Evolutionary conservation across 2,888 invertebrate genomes (phyloP).

Genomic region (Dryadula phaetusa): DNA sequence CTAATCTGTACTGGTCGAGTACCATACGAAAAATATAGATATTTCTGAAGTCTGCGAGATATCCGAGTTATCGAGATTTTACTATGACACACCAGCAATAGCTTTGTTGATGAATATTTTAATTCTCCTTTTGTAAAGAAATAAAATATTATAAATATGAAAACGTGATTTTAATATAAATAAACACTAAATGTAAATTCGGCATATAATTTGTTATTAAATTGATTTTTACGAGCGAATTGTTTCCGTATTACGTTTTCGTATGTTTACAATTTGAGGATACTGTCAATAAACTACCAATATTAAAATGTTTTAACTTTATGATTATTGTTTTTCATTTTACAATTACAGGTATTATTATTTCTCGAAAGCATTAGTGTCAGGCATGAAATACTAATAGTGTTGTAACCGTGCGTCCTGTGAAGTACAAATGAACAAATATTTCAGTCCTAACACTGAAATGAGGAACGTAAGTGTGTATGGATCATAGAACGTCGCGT

Average conservation of each 20-base stretch:
- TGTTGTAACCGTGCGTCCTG: too few species aligned
- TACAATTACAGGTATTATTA: neutral
- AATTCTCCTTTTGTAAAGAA: neutral
- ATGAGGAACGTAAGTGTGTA: too few species aligned
- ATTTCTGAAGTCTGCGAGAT: too few species aligned
- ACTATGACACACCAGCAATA: neutral
- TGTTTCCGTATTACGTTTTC: constrained; percentile 19
- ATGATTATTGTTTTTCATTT: constrained; percentile 11
- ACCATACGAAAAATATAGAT: too few species aligned
- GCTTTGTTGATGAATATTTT: neutral
- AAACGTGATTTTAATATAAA: constrained; percentile 16
- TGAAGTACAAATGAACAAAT: too few species aligned
- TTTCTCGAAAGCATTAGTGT: too few species aligned
- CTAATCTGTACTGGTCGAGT: too few species aligned
- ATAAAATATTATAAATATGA: neutral
- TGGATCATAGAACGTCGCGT: too few species aligned
- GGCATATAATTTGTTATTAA: constrained; percentile 16
- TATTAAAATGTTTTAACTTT: neutral
- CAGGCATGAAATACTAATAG: too few species aligned
- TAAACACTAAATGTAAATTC: constrained; percentile 14
- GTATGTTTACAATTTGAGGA: constrained; percentile 14
- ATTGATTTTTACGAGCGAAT: constrained; percentile 24
- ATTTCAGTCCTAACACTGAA: too few species aligned
- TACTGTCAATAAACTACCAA: constrained; percentile 7
- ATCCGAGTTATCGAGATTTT: too few species aligned